Conservation (phyloP, 2,888 invertebrate species). For the Heteropelma amictum region DNA sequence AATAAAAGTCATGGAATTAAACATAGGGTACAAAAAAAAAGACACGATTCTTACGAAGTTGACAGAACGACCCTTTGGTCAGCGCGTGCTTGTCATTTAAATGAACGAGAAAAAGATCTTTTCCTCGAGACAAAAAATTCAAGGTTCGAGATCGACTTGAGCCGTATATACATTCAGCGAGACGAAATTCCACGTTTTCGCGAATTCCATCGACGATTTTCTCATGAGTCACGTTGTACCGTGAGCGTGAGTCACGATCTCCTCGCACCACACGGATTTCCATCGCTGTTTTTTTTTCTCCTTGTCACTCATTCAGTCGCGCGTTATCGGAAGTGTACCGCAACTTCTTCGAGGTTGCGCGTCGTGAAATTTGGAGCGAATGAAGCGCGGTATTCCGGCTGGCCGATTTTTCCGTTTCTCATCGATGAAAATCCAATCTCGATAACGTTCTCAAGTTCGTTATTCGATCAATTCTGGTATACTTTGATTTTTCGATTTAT, state of each 20-base stretch:
- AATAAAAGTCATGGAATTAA: not conserved
- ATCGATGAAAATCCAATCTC: no score
- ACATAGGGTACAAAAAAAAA: not conserved
- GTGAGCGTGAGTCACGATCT: slow-evolving; percentile 58
- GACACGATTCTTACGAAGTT: not conserved
- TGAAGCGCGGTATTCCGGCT: not conserved
- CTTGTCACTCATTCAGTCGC: not conserved
- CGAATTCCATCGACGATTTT: slow-evolving; percentile 61
- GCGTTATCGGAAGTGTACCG: not conserved
- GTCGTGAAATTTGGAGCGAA: not conserved
- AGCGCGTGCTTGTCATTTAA: slow-evolving; percentile 26
- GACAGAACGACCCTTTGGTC: not conserved
- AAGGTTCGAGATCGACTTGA: slow-evolving; percentile 13
- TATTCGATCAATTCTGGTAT: no score
- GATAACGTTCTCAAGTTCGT: no score
- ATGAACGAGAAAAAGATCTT: not conserved
- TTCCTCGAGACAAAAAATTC: slow-evolving; percentile 5
- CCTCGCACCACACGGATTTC: slow-evolving; percentile 32
- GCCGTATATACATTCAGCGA: not conserved
- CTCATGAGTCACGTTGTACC: slow-evolving; percentile 61
- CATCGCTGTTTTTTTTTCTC: no score
- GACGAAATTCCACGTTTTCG: slow-evolving; percentile 57
- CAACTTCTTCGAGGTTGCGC: not conserved
- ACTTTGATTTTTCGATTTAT: no score
- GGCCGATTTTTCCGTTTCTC: not conserved